phyloP scores from a whole-genome alignment of 2,888 invertebrate species.

The Panopea generosa region DNA sequence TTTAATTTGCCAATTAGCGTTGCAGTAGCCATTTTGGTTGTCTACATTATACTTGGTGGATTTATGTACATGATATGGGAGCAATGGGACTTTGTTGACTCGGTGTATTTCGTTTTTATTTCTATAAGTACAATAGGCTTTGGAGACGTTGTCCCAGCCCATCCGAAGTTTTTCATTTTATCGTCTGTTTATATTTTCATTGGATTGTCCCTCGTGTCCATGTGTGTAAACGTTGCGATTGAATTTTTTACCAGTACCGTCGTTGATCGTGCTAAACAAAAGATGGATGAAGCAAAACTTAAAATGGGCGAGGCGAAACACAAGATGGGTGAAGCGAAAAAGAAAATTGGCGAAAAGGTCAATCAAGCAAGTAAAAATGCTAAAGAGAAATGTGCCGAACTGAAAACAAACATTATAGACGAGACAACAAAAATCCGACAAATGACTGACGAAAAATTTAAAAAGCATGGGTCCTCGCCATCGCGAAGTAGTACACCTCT shows the following conservation, averaged over 20 bases:
- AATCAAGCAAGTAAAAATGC: conserved; percentile 58
- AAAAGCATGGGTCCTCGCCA: conserved; percentile 8
- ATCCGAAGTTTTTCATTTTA: conserved; percentile 95
- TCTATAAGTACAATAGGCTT: conserved; percentile 90
- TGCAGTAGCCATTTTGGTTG: conserved; percentile 92
- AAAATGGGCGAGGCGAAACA: conserved; percentile 71
- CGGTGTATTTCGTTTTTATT: conserved; percentile 97
- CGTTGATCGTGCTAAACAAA: too few relatives aligned
- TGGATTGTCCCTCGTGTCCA: conserved; percentile 97
- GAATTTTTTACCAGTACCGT: conserved; percentile 75
- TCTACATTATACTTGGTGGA: conserved; percentile 95
- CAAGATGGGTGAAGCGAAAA: conserved; percentile 62
- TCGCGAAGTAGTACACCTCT: conserved; percentile 27
- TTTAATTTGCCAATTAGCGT: conserved; percentile 97
- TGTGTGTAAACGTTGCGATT: conserved; percentile 97
- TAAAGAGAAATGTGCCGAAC: conserved; percentile 51
- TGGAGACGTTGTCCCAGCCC: conserved; percentile 94
- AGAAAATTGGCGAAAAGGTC: conserved; percentile 58
- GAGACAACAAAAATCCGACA: conserved; percentile 41
- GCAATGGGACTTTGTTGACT: conserved; percentile 95
- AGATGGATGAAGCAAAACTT: conserved; percentile 67
- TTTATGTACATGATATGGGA: conserved; percentile 88
- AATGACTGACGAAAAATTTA: conserved; percentile 38
- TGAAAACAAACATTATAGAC: conserved; percentile 59
- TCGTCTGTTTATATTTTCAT: conserved; percentile 97